These are phyloP conservation scores for Sipha maydis DNA, from an alignment of 2,888 invertebrate species.

Conservation along the genomic window DNA sequence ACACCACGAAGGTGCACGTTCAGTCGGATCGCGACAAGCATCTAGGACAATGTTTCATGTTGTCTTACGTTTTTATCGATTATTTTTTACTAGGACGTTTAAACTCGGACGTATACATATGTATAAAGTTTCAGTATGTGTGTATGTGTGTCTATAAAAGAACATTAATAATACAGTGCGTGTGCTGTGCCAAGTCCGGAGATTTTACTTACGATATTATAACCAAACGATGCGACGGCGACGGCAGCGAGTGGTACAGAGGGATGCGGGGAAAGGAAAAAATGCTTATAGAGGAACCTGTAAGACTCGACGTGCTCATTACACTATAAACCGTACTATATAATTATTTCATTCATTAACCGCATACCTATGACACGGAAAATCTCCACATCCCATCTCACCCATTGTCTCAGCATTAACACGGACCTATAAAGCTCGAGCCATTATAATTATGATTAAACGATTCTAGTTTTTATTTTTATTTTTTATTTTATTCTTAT, in stretches of 20 bases:
- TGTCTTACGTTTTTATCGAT: conserved; percentile 28
- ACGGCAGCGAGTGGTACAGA: conserved; percentile 12
- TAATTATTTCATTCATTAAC: conserved; percentile 61
- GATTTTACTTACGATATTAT: conserved; percentile 50
- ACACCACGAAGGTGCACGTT: neutral
- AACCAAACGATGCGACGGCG: neutral
- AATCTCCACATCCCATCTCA: conserved; percentile 58
- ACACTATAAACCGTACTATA: conserved; percentile 35
- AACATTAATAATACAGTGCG: conserved; percentile 36
- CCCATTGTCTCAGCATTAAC: conserved; percentile 51
- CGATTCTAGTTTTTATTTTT: conserved; percentile 35
- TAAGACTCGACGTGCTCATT: conserved; percentile 53
- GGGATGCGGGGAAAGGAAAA: conserved; percentile 19
- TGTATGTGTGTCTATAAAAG: neutral
- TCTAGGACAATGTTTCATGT: conserved; percentile 43
- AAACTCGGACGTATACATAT: too few species aligned
- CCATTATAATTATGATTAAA: conserved; percentile 57
- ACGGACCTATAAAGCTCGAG: conserved; percentile 13
- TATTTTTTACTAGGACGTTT: neutral
- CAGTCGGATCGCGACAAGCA: conserved; percentile 52
- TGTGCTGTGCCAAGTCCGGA: conserved; percentile 14
- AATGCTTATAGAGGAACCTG: conserved; percentile 31
- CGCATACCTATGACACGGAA: conserved; percentile 61
- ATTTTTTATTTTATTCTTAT: neutral
- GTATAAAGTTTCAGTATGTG: neutral